These are phyloP conservation scores for Alethe diademata DNA, from an alignment of 2,113 vertebrate species.

Conservation along the genomic window DNA sequence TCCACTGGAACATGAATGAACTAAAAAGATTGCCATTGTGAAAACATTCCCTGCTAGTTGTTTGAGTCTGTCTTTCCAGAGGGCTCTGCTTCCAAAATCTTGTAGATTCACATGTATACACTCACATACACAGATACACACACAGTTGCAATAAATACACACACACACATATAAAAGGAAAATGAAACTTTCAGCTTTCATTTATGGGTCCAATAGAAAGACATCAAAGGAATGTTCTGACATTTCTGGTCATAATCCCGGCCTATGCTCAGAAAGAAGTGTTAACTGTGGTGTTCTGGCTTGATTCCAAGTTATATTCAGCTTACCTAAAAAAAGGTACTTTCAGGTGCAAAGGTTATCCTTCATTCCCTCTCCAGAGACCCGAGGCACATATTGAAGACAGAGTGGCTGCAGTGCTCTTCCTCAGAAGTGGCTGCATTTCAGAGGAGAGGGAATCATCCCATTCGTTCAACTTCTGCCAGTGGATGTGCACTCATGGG, in stretches of 20 bases:
- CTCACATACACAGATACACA: background rate
- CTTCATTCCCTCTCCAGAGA: constrained; percentile 10
- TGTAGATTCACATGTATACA: too few relatives aligned
- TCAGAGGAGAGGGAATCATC: constrained; percentile 38
- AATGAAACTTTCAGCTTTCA: background rate
- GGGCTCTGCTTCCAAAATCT: background rate
- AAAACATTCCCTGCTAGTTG: background rate
- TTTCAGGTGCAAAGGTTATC: constrained; percentile 38
- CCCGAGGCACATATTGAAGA: background rate
- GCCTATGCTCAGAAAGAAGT: background rate
- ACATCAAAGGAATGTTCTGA: background rate
- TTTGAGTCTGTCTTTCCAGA: background rate
- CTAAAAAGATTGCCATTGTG: background rate
- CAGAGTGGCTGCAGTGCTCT: background rate
- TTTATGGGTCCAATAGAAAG: background rate
- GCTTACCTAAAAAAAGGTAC: background rate
- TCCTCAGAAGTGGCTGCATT: constrained; percentile 24
- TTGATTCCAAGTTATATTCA: constrained; percentile 11
- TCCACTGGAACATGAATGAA: background rate
- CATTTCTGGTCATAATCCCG: background rate
- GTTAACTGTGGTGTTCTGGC: background rate
- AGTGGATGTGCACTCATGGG: background rate
- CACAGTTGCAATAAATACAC: background rate
- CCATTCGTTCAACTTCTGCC: constrained; percentile 3
- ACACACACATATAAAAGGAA: background rate